Percentiles rank a stretch among this genome's conserved stretches.
These are phyloP conservation scores for Polietes domitor DNA, from an alignment of 2,888 invertebrate genomes.

Conservation along the genomic window DNA sequence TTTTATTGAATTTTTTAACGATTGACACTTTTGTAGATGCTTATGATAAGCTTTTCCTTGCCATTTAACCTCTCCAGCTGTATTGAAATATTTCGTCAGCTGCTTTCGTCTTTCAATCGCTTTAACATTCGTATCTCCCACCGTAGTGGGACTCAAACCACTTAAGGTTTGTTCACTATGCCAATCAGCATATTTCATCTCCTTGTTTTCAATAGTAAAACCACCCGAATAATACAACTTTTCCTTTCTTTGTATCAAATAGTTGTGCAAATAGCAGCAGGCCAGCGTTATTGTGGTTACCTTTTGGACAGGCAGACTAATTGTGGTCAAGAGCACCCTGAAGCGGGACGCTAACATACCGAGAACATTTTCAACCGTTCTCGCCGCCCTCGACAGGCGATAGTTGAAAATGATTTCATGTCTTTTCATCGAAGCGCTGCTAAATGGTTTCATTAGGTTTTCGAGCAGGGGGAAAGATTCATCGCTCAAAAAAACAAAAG, in stretches of 20 bases:
- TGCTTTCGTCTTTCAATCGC: not conserved
- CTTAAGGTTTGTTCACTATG: not conserved
- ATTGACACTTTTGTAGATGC: not conserved
- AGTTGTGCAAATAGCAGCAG: slow-evolving; percentile 8
- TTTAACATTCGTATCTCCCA: not conserved
- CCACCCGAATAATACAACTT: not conserved
- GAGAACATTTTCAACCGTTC: not conserved
- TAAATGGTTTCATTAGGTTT: not conserved
- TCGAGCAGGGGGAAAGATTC: not conserved
- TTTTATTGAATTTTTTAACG: no score
- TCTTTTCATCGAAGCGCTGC: no score
- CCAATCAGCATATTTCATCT: not conserved
- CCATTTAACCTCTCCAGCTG: not conserved
- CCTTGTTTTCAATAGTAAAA: not conserved
- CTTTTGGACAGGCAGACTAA: not conserved
- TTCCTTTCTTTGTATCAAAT: not conserved
- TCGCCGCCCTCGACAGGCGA: not conserved
- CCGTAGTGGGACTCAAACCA: not conserved
- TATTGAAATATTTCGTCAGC: slow-evolving; percentile 3
- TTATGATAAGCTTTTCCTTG: not conserved
- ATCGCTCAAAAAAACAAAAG: not conserved
- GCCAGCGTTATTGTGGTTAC: not conserved
- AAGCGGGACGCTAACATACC: not conserved
- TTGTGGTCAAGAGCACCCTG: not conserved
- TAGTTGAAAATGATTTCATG: slow-evolving; percentile 4